Base-by-base conservation (phyloP, 2,797 vertebrate genomes). In the Labeo calbasu region DNA sequence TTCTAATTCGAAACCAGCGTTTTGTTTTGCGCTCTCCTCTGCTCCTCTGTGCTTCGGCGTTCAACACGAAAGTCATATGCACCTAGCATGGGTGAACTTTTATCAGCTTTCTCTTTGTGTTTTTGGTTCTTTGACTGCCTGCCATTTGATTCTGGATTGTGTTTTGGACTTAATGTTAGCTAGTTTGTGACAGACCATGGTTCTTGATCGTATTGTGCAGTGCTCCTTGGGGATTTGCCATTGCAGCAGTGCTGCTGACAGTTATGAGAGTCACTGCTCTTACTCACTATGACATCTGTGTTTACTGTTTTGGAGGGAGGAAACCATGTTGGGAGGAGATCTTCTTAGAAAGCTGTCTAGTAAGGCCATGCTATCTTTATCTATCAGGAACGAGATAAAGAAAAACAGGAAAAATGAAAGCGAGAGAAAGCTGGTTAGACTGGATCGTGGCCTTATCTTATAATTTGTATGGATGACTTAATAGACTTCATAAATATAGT, bases 261-360 rank as follows among this genome's bases (percentile, higher is more conserved):
- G 70, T 43, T 86, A 50, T 68, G 28, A 81, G 53, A 81, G 23
- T 53, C 78, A 57, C 51, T 71, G 3, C 46, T 81, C 63, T 69
- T 77, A 84, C 40, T 86, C 51, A 79, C 70, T 40, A 32, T 84
- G 53, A 76, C 78, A 84, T 66, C 85, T 48, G 63, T 70, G 77
- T 84, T 71, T 57, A 25, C 59, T 43, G 46, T 55, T 53, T 25
- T 77, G 65, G n/a, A 81, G 17, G 50, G 5, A 72, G 77, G n/a
- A 72, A 46, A 50, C 53, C 53, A 70, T 81, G 43, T 61, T 80
- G n/a, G 66, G 61, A 59, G 4, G 36, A 15, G 14, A 79, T 78
- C 40, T 55, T 82, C 69, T 78, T 46, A 65, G 28, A 75, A 66
- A 12, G 5, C 61, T 80, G 15, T 57, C 13, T 68, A 65, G n/a